phyloP scores from a whole-genome alignment of 2,888 invertebrate genomes.

The Torymus auratus region DNA sequence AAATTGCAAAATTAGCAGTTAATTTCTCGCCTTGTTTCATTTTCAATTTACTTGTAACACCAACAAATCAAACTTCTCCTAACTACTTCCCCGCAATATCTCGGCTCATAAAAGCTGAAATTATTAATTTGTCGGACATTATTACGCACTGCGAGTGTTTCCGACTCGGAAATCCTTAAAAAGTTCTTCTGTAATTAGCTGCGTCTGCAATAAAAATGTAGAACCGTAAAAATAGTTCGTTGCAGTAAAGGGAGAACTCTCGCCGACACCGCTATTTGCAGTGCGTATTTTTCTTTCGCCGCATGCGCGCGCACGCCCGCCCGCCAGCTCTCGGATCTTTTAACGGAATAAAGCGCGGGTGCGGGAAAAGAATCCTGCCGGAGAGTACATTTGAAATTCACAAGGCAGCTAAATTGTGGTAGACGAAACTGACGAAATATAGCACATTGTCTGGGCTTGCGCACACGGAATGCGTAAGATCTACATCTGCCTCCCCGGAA shows the following conservation, averaged over 20 bases:
- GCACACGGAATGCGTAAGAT: conserved; percentile 32
- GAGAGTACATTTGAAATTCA: conserved; percentile 22
- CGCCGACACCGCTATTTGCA: no score
- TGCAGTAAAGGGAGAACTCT: no score
- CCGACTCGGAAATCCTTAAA: no score
- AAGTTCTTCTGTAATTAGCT: neutral
- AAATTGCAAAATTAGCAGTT: no score
- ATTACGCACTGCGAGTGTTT: no score
- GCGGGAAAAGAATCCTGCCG: neutral
- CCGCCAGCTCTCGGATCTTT: neutral
- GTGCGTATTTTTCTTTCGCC: no score
- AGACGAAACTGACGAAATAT: neutral
- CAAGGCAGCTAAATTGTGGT: conserved; percentile 19
- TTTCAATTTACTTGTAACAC: no score
- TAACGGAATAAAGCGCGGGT: neutral
- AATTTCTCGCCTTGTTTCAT: no score
- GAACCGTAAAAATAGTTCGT: no score
- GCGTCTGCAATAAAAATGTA: neutral
- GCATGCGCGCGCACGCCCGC: neutral
- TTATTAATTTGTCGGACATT: no score
- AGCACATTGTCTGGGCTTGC: conserved; percentile 25
- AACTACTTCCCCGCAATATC: neutral
- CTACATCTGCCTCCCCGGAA: conserved; percentile 25
- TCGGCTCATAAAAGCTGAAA: neutral
- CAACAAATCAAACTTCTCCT: no score